Conservation (phyloP, 2,888 invertebrate genomes). For the Oasisia sp. region DNA sequence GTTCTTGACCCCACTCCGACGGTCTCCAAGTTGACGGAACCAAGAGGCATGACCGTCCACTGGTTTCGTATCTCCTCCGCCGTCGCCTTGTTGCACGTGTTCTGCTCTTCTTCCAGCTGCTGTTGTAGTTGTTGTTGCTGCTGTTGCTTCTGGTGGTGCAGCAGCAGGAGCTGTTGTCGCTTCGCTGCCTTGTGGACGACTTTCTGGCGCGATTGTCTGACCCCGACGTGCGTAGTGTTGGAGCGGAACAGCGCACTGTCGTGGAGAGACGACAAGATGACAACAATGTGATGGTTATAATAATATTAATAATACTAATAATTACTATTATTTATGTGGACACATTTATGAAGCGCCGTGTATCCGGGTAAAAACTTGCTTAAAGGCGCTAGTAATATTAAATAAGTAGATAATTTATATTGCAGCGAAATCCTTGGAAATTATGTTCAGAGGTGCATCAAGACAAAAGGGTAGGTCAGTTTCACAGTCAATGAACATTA, state of each 20-base stretch:
- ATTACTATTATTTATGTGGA: too few relatives aligned
- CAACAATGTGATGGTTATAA: not conserved
- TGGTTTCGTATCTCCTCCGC: not conserved
- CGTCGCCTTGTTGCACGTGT: not conserved
- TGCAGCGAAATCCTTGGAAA: too few relatives aligned
- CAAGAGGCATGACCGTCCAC: not conserved
- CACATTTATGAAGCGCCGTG: too few relatives aligned
- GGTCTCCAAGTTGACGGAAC: not conserved
- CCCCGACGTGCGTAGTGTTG: not conserved
- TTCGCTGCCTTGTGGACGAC: constrained; percentile 17
- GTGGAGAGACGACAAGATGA: not conserved
- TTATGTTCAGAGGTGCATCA: too few relatives aligned
- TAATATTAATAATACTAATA: too few relatives aligned
- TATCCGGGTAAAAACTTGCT: too few relatives aligned
- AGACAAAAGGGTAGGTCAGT: too few relatives aligned
- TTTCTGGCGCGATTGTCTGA: not conserved
- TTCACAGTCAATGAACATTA: too few relatives aligned
- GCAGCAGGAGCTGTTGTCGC: not conserved
- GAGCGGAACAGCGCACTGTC: not conserved
- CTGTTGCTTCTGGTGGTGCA: not conserved
- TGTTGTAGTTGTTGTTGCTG: not conserved
- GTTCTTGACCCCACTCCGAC: not conserved
- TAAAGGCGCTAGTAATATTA: too few relatives aligned
- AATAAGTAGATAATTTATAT: too few relatives aligned
- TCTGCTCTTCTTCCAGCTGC: not conserved